phyloP scores from a whole-genome alignment of 2,113 vertebrate genomes.

The Rhabdornis inornatus region DNA sequence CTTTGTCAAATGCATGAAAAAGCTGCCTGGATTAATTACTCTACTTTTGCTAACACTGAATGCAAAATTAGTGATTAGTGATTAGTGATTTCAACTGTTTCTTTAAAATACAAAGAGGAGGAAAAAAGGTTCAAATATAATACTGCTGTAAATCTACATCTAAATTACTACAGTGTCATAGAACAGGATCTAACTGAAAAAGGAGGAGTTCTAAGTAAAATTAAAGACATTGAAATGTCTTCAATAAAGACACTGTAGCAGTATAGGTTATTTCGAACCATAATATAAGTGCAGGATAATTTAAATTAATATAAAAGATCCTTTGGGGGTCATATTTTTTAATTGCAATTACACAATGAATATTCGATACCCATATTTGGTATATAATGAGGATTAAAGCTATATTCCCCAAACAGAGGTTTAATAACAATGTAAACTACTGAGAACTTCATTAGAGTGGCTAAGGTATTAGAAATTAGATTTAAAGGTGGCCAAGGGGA shows the following conservation, averaged over 20 bases:
- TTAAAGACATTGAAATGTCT: neutral
- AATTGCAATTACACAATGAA: slow-evolving; percentile 59
- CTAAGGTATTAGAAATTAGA: slow-evolving; percentile 38
- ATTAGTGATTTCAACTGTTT: neutral
- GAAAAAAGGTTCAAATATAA: neutral
- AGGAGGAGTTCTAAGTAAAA: neutral
- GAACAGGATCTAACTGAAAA: slow-evolving; percentile 2
- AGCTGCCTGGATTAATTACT: slow-evolving; percentile 30
- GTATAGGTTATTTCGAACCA: neutral
- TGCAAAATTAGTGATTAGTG: neutral
- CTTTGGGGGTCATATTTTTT: slow-evolving; percentile 41
- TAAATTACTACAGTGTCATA: neutral
- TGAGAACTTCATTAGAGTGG: slow-evolving; percentile 37
- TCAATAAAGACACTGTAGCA: slow-evolving; percentile 24
- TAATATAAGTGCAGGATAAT: slow-evolving; percentile 33
- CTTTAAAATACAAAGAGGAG: neutral
- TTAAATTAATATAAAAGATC: slow-evolving; percentile 64
- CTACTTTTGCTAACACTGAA: neutral
- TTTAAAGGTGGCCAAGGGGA: slow-evolving; percentile 32
- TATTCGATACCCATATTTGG: slow-evolving; percentile 41
- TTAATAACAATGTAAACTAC: slow-evolving; percentile 66
- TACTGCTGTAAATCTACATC: neutral
- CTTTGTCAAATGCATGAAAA: slow-evolving; percentile 31
- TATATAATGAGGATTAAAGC: slow-evolving; percentile 50
- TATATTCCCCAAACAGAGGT: slow-evolving; percentile 52